A percentile compares a stretch with the other conserved stretches of the same genome.
These are phyloP conservation scores for Hyla sarda DNA, from an alignment of 2,113 vertebrate genomes.

Conservation along the genomic window DNA sequence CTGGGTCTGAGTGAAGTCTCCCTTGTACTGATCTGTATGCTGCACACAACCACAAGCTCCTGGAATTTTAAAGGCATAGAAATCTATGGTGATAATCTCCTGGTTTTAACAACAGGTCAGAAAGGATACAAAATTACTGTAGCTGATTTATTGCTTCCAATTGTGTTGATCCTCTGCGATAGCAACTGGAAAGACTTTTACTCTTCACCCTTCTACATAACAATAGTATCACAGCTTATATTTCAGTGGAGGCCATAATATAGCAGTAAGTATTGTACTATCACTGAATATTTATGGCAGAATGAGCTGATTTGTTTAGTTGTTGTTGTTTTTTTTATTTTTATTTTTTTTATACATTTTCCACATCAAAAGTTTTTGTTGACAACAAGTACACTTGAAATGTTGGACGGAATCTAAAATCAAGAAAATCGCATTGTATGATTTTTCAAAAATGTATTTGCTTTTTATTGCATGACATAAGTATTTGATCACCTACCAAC, in stretches of 20 bases:
- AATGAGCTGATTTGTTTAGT: no score
- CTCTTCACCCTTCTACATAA: neutral
- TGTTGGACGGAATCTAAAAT: no score
- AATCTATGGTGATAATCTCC: slow-evolving; percentile 42
- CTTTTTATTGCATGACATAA: no score
- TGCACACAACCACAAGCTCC: neutral
- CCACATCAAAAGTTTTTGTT: no score
- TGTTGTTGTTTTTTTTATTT: no score
- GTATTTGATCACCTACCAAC: no score
- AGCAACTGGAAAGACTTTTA: neutral
- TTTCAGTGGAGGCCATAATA: neutral
- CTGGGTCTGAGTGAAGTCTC: neutral
- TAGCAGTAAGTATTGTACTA: neutral
- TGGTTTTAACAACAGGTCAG: slow-evolving; percentile 19
- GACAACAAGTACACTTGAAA: no score
- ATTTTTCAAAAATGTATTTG: no score
- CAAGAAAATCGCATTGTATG: no score
- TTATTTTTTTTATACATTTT: no score
- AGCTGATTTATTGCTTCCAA: slow-evolving; percentile 34
- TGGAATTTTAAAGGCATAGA: slow-evolving; percentile 35
- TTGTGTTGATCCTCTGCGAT: neutral
- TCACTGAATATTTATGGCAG: neutral
- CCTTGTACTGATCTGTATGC: slow-evolving; percentile 12
- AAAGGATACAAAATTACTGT: slow-evolving; percentile 28
- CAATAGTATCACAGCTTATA: neutral